Base-by-base conservation (phyloP, 2,888 invertebrate genomes). In the Harmothoe impar region DNA sequence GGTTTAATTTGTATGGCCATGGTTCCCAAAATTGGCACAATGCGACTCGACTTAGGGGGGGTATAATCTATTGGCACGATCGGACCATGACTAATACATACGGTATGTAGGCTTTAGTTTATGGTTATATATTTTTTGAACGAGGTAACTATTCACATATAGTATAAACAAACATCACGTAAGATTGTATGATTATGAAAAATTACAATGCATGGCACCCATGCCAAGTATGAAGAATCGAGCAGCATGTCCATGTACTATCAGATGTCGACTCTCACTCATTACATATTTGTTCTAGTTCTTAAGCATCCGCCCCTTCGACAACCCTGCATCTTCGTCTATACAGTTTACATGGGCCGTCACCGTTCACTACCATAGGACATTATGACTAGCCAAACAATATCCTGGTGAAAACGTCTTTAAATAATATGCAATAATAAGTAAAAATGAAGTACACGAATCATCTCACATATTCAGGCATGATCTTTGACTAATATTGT, bases 201-300 rank as follows among this genome's bases (percentile, higher is more conserved):
- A 81, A 81, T 81, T 81, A 81, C 81, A 81, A 81, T 81, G 81
- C 43, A 81, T 81, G 81, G 81, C 81, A 81, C 12, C 43, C 81
- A 35, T 81, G 72, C 31, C 72, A 29, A 72, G 81, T 81, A 33
- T 43, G 43, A 81, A 12, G 43, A 33, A 43, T 77, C 77, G 33
- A 81, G 81, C 81, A 81, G 43, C 81, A 81, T 33, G 81, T 81
- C 20, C 43, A 35, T 77, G 77, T 77, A 31, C 77, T 29, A 77
- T 35, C 20, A n/a, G 81, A 81, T 81, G 81, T 33, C 43, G 81
- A 81, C 81, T 81, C 33, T n/a, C 81, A 81, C 20, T 81, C 81
- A 35, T 81, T 81, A 35, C 43, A 35, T 43, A 35, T 77, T 15
- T 35, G 81, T 33, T 23, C 43, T 33, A 33, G 10, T 81, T 35